Conservation (phyloP, 1,140 invertebrate genomes). For the Protaetia brevitarsis region DNA sequence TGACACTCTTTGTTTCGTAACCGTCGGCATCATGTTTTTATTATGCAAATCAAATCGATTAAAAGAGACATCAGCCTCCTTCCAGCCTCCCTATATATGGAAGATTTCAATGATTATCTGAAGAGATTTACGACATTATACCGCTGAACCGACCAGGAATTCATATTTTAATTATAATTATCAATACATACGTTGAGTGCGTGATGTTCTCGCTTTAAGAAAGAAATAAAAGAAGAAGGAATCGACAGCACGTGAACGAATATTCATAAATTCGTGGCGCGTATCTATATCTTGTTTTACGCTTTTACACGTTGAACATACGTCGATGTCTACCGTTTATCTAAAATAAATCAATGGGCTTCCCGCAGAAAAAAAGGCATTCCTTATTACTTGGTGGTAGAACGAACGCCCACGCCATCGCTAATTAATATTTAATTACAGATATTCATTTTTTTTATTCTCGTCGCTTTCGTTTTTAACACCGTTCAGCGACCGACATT, state of each 20-base stretch:
- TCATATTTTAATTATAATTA: slow-evolving; percentile 11
- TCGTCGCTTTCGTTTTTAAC: background rate
- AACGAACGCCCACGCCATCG: background rate
- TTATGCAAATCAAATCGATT: slow-evolving; percentile 5
- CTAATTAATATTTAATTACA: slow-evolving; percentile 18
- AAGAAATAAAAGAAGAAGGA: too few relatives aligned
- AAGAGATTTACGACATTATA: slow-evolving; percentile 5
- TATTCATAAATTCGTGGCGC: background rate
- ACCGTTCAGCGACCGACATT: slow-evolving; percentile 7
- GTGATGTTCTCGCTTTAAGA: background rate
- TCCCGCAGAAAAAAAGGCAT: background rate
- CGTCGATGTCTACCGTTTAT: too few relatives aligned
- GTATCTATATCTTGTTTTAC: background rate
- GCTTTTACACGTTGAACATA: too few relatives aligned
- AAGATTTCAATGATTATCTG: background rate
- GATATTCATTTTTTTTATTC: background rate
- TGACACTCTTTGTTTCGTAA: slow-evolving; percentile 1
- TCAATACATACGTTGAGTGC: too few relatives aligned
- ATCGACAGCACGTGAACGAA: slow-evolving; percentile 1
- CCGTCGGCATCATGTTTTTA: background rate
- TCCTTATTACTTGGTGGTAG: background rate
- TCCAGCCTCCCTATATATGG: slow-evolving; percentile 3
- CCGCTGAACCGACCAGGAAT: background rate
- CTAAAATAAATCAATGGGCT: slow-evolving; percentile 3
- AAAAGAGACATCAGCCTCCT: background rate